Evolutionary conservation across 2,888 invertebrate genomes (phyloP).

Genomic region (Dioctria linearis): DNA sequence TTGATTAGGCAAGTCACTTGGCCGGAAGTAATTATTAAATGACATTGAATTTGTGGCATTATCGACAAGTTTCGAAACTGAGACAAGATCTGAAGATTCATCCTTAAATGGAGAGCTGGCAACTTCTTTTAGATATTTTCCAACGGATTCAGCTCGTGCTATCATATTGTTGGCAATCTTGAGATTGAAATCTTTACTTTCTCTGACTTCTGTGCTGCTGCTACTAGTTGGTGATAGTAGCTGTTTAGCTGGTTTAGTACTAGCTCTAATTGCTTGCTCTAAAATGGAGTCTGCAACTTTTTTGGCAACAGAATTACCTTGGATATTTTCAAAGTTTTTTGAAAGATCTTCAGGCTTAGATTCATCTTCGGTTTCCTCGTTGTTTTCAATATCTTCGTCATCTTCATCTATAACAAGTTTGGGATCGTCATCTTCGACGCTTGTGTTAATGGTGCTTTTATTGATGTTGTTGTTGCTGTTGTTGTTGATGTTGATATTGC

Average conservation of each 20-base stretch:
- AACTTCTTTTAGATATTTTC: slow-evolving; percentile 68
- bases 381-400: slow-evolving; percentile 64
- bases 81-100: slow-evolving; percentile 79
- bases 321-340: not conserved
- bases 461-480: slow-evolving; percentile 32
- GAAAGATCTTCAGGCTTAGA: slow-evolving; percentile 62
- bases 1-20: slow-evolving; percentile 65
- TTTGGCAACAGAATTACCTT: slow-evolving; percentile 72
- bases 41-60: slow-evolving; percentile 78
- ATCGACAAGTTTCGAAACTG: slow-evolving; percentile 82
- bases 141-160: slow-evolving; percentile 72
- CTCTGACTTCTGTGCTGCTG: slow-evolving; percentile 21
- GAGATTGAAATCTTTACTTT: slow-evolving; percentile 71
- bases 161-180: slow-evolving; percentile 75
- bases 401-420: slow-evolving; percentile 71
- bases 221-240: not conserved
- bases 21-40: slow-evolving; percentile 78
- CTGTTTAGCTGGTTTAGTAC: slow-evolving; percentile 58
- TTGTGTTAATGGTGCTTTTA: slow-evolving; percentile 68
- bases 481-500: slow-evolving; percentile 59
- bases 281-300: slow-evolving; percentile 76
- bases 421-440: slow-evolving; percentile 74
- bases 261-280: slow-evolving; percentile 71
- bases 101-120: slow-evolving; percentile 72
- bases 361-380: slow-evolving; percentile 61